These are phyloP conservation scores for Pangasius macronema DNA, from an alignment of 2,797 vertebrate species.

Conservation along the genomic window DNA sequence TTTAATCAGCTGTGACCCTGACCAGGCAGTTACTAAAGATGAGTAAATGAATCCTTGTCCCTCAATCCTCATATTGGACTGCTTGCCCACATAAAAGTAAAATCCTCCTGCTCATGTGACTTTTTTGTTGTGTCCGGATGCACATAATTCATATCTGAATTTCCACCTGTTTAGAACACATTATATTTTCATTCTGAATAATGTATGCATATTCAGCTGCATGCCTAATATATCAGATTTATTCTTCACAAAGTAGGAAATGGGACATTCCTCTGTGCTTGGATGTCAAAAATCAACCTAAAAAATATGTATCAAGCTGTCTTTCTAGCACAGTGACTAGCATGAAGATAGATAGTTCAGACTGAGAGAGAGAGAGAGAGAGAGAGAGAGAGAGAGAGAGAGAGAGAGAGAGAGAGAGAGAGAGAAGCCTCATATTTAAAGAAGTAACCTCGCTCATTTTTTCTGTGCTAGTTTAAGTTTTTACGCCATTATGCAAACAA, in stretches of 20 bases:
- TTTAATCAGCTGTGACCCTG: not conserved
- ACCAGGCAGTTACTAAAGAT: not conserved
- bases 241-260: not conserved
- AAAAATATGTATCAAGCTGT: constrained; percentile 4
- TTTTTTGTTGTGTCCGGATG: not conserved
- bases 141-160: not conserved
- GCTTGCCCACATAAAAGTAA: not conserved
- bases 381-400: constrained; percentile 10
- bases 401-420: not conserved
- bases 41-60: not conserved
- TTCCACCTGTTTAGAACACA: not conserved
- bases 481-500: constrained; percentile 30
- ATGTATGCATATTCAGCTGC: not conserved
- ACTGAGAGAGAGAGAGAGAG: not conserved
- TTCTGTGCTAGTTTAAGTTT: not conserved
- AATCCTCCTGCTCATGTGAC: not conserved
- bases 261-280: not conserved
- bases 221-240: not conserved
- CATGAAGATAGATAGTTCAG: constrained; percentile 13
- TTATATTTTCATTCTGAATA: not conserved
- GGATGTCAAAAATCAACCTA: not conserved
- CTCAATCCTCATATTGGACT: not conserved
- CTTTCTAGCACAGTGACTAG: not conserved
- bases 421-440: not conserved
- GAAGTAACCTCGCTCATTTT: not conserved